These are phyloP conservation scores for Pardalotus punctatus DNA, from an alignment of 2,113 vertebrate genomes.

Conservation along the genomic window DNA sequence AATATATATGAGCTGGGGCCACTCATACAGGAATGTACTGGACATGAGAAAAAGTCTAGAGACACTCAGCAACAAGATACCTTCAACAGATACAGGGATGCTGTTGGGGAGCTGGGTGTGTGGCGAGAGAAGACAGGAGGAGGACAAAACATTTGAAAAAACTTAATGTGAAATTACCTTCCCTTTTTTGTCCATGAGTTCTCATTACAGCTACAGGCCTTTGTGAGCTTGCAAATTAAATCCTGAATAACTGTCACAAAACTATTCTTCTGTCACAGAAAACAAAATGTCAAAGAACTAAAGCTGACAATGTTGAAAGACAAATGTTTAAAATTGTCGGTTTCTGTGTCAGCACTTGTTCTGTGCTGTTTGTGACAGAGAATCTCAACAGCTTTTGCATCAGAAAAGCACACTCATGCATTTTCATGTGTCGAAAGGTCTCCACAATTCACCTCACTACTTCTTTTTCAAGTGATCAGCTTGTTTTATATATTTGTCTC, in stretches of 20 bases:
- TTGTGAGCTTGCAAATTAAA: neutral
- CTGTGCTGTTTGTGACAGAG: constrained; percentile 31
- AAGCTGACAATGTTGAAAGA: constrained; percentile 21
- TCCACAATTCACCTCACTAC: neutral
- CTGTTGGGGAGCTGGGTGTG: rapidly evolving
- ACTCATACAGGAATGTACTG: neutral
- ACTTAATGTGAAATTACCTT: neutral
- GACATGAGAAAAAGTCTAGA: neutral
- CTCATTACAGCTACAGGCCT: neutral
- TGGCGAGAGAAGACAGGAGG: neutral
- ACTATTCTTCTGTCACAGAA: constrained; percentile 7
- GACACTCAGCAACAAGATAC: neutral
- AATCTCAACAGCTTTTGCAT: constrained; percentile 21
- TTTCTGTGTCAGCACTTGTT: neutral
- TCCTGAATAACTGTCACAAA: constrained; percentile 19
- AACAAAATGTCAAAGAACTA: constrained; percentile 26
- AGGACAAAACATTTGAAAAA: neutral
- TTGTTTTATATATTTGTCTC: neutral
- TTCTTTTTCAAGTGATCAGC: neutral
- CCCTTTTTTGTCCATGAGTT: neutral
- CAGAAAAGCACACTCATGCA: constrained; percentile 52
- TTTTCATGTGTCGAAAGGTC: constrained; percentile 51
- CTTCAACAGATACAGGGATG: neutral
- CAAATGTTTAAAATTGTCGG: neutral
- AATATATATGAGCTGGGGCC: neutral